A percentile compares a stretch with the other conserved stretches of the same genome.
Evolutionary conservation across 1,140 invertebrate genomes (phyloP).

Genomic region (Megathymus violae): DNA sequence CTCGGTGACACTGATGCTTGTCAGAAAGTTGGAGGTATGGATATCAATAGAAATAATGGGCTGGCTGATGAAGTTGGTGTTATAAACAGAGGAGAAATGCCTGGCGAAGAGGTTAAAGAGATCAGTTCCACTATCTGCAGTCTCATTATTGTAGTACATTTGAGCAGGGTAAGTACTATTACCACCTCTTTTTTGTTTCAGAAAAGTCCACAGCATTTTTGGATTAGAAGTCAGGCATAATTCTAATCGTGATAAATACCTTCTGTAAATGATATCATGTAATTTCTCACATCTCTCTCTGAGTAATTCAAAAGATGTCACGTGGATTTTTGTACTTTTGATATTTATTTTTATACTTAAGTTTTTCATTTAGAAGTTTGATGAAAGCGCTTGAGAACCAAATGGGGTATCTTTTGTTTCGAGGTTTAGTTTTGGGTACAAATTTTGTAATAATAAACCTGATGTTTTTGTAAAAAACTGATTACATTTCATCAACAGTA

Average conservation of each 20-base stretch:
- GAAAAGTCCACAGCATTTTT: constrained; percentile 38
- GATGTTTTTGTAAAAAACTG: constrained; percentile 14
- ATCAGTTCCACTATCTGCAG: constrained; percentile 16
- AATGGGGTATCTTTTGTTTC: constrained; percentile 22
- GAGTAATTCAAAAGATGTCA: constrained; percentile 33
- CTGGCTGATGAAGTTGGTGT: background rate
- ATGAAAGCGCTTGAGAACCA: constrained; percentile 30
- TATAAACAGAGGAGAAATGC: constrained; percentile 23
- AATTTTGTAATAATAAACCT: constrained; percentile 27
- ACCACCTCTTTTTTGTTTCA: constrained; percentile 28
- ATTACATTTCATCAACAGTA: constrained; percentile 7
- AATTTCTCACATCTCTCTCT: constrained; percentile 21
- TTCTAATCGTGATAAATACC: constrained; percentile 31
- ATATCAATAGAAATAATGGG: no score
- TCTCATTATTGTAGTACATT: constrained; percentile 5
- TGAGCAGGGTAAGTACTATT: constrained; percentile 22
- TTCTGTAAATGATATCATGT: constrained; percentile 18
- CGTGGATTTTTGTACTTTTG: constrained; percentile 35
- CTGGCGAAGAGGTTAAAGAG: constrained; percentile 26
- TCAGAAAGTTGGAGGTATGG: no score
- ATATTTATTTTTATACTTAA: constrained; percentile 30
- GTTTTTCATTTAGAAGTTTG: constrained; percentile 38
- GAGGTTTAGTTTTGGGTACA: constrained; percentile 30
- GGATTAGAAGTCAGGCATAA: constrained; percentile 33
- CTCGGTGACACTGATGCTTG: background rate